These are phyloP conservation scores for Varanus salvator DNA, from an alignment of 2,113 vertebrate genomes.

Conservation along the genomic window DNA sequence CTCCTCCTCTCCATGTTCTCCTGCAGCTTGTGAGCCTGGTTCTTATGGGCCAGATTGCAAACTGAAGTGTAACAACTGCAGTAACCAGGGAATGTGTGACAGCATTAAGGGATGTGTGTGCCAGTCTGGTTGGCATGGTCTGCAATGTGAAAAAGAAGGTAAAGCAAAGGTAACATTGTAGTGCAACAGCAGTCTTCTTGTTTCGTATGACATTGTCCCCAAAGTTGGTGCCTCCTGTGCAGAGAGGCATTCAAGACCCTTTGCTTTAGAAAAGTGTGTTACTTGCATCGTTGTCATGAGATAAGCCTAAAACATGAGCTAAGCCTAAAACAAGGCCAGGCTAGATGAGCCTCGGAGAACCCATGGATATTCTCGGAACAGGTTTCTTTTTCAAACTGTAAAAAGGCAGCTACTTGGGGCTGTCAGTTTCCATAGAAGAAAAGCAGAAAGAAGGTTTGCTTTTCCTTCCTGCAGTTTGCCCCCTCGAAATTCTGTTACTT, in stretches of 20 bases:
- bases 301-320: background rate
- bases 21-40: constrained; percentile 79
- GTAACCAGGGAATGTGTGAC: constrained; percentile 77
- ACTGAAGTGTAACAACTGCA: constrained; percentile 81
- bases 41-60: constrained; percentile 87
- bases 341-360: background rate
- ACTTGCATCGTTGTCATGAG: background rate
- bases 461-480: background rate
- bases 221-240: background rate
- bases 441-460: background rate
- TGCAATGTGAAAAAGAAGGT: constrained; percentile 88
- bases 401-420: background rate
- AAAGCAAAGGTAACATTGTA: constrained; percentile 82
- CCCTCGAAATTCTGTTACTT: background rate
- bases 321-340: background rate
- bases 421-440: background rate
- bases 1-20: constrained; percentile 45
- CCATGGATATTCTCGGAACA: background rate
- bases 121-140: constrained; percentile 76
- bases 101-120: constrained; percentile 88
- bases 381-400: background rate
- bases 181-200: constrained; percentile 32
- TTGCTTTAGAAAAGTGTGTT: background rate
- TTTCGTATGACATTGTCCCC: background rate
- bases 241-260: accelerated